Evolutionary conservation across 2,113 vertebrate genomes (phyloP), one percentile per base, ranked within the genome.

Genomic region (Brachypodius melanocephalos): DNA sequence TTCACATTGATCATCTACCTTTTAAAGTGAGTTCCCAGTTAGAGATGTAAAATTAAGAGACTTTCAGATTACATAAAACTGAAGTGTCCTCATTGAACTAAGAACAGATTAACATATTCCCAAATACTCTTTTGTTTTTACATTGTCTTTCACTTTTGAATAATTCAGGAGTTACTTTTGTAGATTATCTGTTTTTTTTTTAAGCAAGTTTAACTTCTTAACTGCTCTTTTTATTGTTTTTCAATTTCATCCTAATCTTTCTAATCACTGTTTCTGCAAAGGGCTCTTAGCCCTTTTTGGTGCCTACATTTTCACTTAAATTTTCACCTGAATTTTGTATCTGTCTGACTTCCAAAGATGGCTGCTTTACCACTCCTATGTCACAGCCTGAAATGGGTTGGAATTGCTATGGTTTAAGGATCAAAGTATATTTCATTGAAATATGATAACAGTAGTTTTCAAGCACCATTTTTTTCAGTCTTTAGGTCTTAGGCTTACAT

Each of bases 1-100:
- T 81, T 93, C 55, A 74, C 40, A 85, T 74, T 81, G 63, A 85
- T 95, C 69, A 67, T 81, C 69, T 89, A 32, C 77, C 57, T 92
- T 92, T 91, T 96, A 34, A 59, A 40, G 31, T 75, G 31, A 2
- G 9, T 55, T 89, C 34, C 11, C 19, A 55, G 21, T 77, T 92
- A 80, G 21, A 90, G 43, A 67, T 58, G 12, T 59, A 57, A 93
- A 90, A 80, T 34, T 80, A 86, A 88, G 26, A 58, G 2, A 5
- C 42, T 89, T 58, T 84, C 83, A 73, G 12, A 32, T 86, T 76
- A 66, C 7, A 22, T 69, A 80, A 77, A 76, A 62, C 38, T 76
- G n/a, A 83, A 62, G 15, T 75, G 29, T 10, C 48, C 5, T 85
- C 16, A 34, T 11, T 92, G 80, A 77, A 85, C 36, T 17, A 78